Base-by-base conservation (phyloP, 2,888 invertebrate genomes). In the Drosophila robusta region DNA sequence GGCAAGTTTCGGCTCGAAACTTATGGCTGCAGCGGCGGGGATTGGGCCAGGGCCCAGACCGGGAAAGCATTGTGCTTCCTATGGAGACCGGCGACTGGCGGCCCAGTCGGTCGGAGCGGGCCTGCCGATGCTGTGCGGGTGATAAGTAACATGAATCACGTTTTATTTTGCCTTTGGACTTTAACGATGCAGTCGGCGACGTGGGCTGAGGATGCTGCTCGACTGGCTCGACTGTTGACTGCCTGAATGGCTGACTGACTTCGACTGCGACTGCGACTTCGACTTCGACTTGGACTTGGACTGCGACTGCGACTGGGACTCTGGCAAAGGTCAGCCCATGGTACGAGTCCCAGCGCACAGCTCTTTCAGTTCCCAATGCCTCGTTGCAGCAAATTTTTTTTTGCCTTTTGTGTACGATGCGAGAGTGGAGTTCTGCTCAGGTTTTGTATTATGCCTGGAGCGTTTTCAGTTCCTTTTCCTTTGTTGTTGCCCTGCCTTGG, bases 141-240 rank as follows among this genome's bases (percentile, higher is more conserved):
- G 87, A 87, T 87, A 87, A 87, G 88, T 83, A 82, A 88, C 89
- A 83, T 88, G 87, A 83, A 85, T 89, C 87, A 87, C 89, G 87
- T 87, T 87, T 87, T 89, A 80, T 75, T 87, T 81, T 85, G 86
- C 89, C 86, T 77, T 80, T 78, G 89, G 87, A 87, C 89, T 88
- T 84, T 84, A 84, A 84, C 83, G 83, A 83, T 83, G 86, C 77
- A 72, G 73, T 76, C 80, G 63, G 62, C 45, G 62, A 60, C 52
- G 68, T 63, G 58, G 58, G 44, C 32, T 42, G 36, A 44, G 57
- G 76, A 49, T 66, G 72, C 63, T 36, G 36, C 55, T 60, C 52
- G n/a, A 41, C 47, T 44, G 71, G 24, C 16, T 51, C 51, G 46
- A 47, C 64, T 65, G 54, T 49, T 62, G 72, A 65, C 67, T 73